Evolutionary conservation across 1,140 invertebrate genomes (phyloP).

Genomic region (Drosophila triauraria): DNA sequence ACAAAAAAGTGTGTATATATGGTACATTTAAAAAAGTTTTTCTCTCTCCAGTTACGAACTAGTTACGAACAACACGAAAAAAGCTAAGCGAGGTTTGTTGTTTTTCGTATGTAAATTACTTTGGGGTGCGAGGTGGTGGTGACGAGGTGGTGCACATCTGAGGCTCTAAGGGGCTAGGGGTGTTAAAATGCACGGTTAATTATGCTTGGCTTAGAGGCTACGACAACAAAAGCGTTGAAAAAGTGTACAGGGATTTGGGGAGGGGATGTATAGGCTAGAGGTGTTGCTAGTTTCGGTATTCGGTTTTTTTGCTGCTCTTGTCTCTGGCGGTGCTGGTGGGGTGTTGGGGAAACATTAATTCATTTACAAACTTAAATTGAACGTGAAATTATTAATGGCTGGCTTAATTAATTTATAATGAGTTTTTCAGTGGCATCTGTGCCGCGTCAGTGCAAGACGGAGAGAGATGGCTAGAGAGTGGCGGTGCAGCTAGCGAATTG

Average conservation of each 20-base stretch:
- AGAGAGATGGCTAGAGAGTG: conserved; percentile 15
- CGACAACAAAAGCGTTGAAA: conserved; percentile 37
- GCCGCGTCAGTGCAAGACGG: conserved; percentile 49
- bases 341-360: conserved; percentile 61
- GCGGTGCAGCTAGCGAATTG: conserved; percentile 34
- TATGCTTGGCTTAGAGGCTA: conserved; percentile 57
- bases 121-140: conserved; percentile 17
- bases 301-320: conserved; percentile 25
- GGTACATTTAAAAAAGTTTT: conserved; percentile 31
- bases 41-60: conserved; percentile 34
- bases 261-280: conserved; percentile 19
- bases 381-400: conserved; percentile 82
- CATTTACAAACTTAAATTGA: conserved; percentile 77
- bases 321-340: conserved; percentile 44
- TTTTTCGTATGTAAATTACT: conserved; percentile 73
- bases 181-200: conserved; percentile 67
- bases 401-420: conserved; percentile 78
- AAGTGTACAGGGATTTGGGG: conserved; percentile 13
- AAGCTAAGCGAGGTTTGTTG: conserved; percentile 52
- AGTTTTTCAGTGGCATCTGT: conserved; percentile 68
- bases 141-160: conserved; percentile 53
- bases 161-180: conserved; percentile 56
- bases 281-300: conserved; percentile 28
- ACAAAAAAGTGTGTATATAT: conserved; percentile 21
- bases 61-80: conserved; percentile 42